Evolutionary conservation across 2,888 invertebrate genomes (phyloP).

Genomic region (Magallana nippona): DNA sequence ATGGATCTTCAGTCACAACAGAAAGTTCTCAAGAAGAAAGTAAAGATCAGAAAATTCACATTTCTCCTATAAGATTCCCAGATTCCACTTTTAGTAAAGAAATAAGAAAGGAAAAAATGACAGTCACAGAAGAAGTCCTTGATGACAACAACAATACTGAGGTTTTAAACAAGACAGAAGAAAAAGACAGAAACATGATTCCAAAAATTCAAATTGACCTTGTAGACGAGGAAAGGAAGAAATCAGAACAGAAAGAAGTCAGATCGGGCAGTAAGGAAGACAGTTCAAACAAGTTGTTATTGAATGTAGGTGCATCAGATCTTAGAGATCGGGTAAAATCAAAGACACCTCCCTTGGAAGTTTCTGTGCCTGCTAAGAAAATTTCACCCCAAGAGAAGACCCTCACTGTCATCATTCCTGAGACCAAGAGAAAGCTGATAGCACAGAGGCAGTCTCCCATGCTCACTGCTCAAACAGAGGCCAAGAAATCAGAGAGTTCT

Average conservation of each 20-base stretch:
- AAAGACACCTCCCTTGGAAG: neutral
- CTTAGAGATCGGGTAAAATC: neutral
- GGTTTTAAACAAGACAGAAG: neutral
- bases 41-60: slow-evolving; percentile 16
- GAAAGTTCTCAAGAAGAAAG: too few relatives aligned
- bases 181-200: neutral
- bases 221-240: neutral
- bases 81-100: neutral
- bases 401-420: neutral
- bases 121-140: neutral
- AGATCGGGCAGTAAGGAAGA: neutral
- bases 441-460: neutral
- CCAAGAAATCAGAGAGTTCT: neutral
- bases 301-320: neutral
- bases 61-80: slow-evolving; percentile 37
- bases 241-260: neutral
- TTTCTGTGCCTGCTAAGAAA: neutral
- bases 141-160: slow-evolving; percentile 12
- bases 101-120: neutral
- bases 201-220: neutral
- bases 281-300: neutral
- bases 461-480: neutral
- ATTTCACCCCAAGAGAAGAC: slow-evolving; percentile 3
- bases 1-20: too few relatives aligned
- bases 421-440: neutral